phyloP scores from a whole-genome alignment of 2,797 vertebrate genomes.

The Cygnus olor region DNA sequence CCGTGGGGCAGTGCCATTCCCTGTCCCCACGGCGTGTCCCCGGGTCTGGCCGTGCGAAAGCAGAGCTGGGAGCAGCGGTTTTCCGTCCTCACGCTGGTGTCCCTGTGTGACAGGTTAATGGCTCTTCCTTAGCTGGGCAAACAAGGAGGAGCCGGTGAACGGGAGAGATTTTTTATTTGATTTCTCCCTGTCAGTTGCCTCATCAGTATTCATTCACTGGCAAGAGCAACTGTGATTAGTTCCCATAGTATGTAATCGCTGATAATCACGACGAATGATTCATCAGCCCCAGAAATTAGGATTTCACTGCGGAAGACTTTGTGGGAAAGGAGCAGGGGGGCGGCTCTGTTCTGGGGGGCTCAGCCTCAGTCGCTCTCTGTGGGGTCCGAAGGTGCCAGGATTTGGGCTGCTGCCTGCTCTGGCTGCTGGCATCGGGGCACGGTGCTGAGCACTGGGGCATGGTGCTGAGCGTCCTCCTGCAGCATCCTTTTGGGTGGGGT shows the following conservation, averaged over 20 bases:
- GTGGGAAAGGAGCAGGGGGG: not conserved
- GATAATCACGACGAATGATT: slow-evolving; percentile 61
- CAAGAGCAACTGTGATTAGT: slow-evolving; percentile 52
- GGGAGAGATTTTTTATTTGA: slow-evolving; percentile 45
- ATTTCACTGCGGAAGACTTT: slow-evolving; percentile 31
- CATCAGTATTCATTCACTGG: slow-evolving; percentile 71
- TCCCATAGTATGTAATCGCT: slow-evolving; percentile 62
- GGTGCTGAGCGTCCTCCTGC: not conserved
- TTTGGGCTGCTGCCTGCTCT: not conserved
- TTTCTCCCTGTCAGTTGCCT: slow-evolving; percentile 56
- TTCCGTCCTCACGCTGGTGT: not conserved
- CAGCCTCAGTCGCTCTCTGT: not conserved
- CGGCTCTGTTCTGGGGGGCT: not conserved
- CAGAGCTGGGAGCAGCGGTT: not conserved
- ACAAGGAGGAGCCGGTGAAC: slow-evolving; percentile 51
- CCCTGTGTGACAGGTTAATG: not conserved
- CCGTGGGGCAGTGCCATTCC: not conserved
- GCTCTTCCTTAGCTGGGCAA: slow-evolving; percentile 6
- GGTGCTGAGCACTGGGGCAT: not conserved
- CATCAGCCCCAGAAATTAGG: slow-evolving; percentile 65
- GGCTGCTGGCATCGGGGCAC: not conserved
- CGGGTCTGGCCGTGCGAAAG: not conserved
- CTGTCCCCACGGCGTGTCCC: not conserved
- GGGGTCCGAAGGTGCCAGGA: not conserved
- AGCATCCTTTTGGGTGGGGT: not conserved